Percentiles rank a stretch among this genome's conserved stretches.
phyloP scores from a whole-genome alignment of 1,140 invertebrate species.

The Lysiphlebus fabarum region DNA sequence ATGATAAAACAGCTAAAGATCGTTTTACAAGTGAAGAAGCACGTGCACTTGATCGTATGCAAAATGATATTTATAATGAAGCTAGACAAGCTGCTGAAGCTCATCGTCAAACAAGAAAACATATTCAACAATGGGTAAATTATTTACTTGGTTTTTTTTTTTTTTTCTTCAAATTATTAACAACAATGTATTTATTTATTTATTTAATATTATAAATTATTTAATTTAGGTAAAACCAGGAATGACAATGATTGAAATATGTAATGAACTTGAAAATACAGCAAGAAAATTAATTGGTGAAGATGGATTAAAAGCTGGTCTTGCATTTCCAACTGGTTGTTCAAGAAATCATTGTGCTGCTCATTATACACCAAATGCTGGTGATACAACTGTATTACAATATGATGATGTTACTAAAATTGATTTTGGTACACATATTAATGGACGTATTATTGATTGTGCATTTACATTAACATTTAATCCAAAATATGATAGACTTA shows the following conservation, averaged over 20 bases:
- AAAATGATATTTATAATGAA: conserved; percentile 91
- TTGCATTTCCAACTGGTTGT: conserved; percentile 98
- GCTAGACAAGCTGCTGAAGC: conserved; percentile 94
- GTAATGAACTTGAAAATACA: conserved; percentile 91
- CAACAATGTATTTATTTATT: conserved; percentile 10
- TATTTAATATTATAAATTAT: conserved; percentile 9
- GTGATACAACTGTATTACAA: conserved; percentile 90
- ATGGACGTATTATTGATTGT: conserved; percentile 98
- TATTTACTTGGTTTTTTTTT: no score
- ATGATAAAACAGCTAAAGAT: conserved; percentile 82
- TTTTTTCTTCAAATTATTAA: no score
- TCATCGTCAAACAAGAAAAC: conserved; percentile 76
- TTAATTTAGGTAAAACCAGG: conserved; percentile 82
- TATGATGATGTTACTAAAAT: conserved; percentile 99
- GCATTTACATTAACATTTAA: conserved; percentile 98
- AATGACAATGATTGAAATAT: conserved; percentile 99
- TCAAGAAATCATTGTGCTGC: conserved; percentile 98
- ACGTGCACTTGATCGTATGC: conserved; percentile 73
- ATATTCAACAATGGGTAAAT: conserved; percentile 49
- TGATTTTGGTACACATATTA: conserved; percentile 99
- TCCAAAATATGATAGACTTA: conserved; percentile 91
- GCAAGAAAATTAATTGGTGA: conserved; percentile 91
- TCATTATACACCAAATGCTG: conserved; percentile 99
- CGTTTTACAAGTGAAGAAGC: conserved; percentile 90
- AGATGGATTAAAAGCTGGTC: conserved; percentile 91